Percentiles rank a stretch among this genome's conserved stretches.
These are phyloP conservation scores for Calycopis cecrops DNA, from an alignment of 1,140 invertebrate genomes.

Conservation along the genomic window DNA sequence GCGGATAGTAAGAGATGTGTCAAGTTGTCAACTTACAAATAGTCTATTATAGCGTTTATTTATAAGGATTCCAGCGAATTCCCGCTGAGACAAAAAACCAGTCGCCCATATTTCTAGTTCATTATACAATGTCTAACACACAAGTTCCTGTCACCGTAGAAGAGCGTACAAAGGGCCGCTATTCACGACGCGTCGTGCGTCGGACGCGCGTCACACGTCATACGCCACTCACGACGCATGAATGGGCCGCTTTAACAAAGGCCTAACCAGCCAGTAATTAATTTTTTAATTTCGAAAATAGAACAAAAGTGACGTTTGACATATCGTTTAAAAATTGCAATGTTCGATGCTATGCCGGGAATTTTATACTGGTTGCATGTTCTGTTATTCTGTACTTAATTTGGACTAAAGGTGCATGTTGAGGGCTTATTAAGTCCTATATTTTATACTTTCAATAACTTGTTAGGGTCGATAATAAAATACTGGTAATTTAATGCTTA, in stretches of 20 bases:
- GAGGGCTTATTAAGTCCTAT: too few relatives aligned
- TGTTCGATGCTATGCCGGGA: not conserved
- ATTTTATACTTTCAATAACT: too few relatives aligned
- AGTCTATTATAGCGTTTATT: slow-evolving; percentile 6
- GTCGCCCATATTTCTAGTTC: slow-evolving; percentile 15
- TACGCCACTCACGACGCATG: slow-evolving; percentile 17
- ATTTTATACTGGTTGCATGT: too few relatives aligned
- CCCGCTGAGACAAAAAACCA: not conserved
- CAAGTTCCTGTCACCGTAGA: slow-evolving; percentile 30
- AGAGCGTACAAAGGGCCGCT: slow-evolving; percentile 28
- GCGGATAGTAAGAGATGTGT: not conserved
- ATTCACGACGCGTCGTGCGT: slow-evolving; percentile 30
- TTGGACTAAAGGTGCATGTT: too few relatives aligned
- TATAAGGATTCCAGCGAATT: slow-evolving; percentile 3
- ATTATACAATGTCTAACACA: slow-evolving; percentile 26
- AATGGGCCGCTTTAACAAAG: slow-evolving; percentile 15
- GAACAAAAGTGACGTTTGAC: slow-evolving; percentile 2
- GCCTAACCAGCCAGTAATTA: slow-evolving; percentile 19
- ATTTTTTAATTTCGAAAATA: slow-evolving; percentile 12
- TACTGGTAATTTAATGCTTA: too few relatives aligned
- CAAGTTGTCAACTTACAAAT: not conserved
- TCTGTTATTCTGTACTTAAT: too few relatives aligned
- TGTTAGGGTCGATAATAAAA: too few relatives aligned
- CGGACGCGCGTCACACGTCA: slow-evolving; percentile 26
- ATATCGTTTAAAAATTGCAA: slow-evolving; percentile 10